phyloP scores from a whole-genome alignment of 1,140 invertebrate genomes.

The Rhynchophorus ferrugineus region DNA sequence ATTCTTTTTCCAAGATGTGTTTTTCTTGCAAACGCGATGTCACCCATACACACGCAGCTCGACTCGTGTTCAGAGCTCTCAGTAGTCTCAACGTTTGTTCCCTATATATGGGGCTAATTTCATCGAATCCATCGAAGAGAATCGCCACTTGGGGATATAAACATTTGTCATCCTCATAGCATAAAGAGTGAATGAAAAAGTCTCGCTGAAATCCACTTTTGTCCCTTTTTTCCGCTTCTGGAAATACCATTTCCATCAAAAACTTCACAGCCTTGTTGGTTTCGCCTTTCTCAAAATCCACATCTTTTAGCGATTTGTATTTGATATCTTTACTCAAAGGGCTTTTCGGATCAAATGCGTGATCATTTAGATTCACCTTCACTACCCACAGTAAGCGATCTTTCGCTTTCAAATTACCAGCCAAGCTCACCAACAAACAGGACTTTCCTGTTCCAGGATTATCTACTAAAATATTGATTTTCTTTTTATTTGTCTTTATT shows the following conservation, averaged over 20 bases:
- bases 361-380: conserved; percentile 1
- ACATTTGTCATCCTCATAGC: no score
- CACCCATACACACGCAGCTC: neutral
- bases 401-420: neutral
- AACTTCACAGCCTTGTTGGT: neutral
- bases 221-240: neutral
- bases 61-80: neutral
- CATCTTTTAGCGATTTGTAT: neutral
- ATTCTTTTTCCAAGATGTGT: neutral
- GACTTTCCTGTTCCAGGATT: conserved; percentile 7
- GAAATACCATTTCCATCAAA: neutral
- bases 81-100: conserved; percentile 2
- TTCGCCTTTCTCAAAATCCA: neutral
- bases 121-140: conserved; percentile 6
- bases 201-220: neutral
- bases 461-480: neutral
- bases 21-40: neutral
- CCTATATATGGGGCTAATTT: conserved; percentile 4
- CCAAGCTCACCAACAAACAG: neutral
- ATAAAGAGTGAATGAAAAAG: neutral
- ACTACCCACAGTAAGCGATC: neutral
- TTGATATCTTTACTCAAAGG: neutral
- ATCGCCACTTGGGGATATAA: neutral
- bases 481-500: conserved; percentile 3
- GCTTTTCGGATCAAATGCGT: neutral